Evolutionary conservation across 2,113 vertebrate species (phyloP), one percentile per base, ranked within the genome.

Genomic region (Crotalus viridis): DNA sequence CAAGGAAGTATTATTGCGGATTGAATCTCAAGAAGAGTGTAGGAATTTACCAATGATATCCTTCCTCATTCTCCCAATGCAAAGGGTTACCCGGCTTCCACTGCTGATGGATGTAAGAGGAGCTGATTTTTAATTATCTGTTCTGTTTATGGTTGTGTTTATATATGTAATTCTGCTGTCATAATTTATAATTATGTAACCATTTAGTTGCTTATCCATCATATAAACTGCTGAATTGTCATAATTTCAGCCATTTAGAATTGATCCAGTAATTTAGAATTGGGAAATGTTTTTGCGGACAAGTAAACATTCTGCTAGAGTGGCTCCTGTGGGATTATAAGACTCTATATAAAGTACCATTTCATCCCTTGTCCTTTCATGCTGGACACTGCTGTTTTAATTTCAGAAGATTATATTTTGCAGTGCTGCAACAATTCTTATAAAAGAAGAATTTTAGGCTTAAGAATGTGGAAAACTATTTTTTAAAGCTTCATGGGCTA

Each of bases 11-110:
- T 13, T 99, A 89, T 98, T 97, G 26, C 97, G 97, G 93, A 99
- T 99, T 0, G 99, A 99, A 96, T 95, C 97, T 94, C 98, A 99
- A 3, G 97, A 98, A 92, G 99, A 99, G 1, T 99, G 99, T 94
- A 96, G 98, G 95, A 99, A 99, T 94, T 96, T 99, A 88, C 99
- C 99, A 8, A 99, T 99, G 99, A 99, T 99, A 97, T 99, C 99
- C 1, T 99, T 99, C 95, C 99, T 99, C 93, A 99, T 99, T 89
- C 98, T 99, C 28, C 99, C 99, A 93, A 99, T 99, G 99, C 99
- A 99, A 97, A 98, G 99, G 33, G 99, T 99, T 93, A 99, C 99
- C 0, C 98, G 99, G 0, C 98, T 99, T 9, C 99, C 99, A 17
- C 95, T 99, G 22, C 98, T 99, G 89, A 99, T 99, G 98, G 99